Percentiles rank a stretch among this genome's conserved stretches.
phyloP scores from a whole-genome alignment of 2,888 invertebrate genomes.

The Catocala nupta region DNA sequence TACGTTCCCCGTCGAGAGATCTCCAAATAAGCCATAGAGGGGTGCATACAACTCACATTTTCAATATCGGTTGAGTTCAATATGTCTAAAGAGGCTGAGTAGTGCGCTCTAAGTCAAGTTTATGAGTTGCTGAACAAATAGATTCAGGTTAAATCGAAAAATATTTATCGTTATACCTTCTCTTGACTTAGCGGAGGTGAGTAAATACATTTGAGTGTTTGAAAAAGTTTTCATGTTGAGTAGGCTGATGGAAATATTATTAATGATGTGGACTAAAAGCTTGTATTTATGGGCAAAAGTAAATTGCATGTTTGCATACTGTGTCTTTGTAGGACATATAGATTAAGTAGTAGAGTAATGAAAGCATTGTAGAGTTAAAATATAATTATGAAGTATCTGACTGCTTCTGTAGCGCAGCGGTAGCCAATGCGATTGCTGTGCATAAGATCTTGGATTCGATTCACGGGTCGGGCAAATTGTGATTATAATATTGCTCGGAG shows the following conservation, averaged over 20 bases:
- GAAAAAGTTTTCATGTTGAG: constrained; percentile 11
- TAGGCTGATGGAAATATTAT: background rate
- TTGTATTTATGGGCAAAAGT: too few relatives aligned
- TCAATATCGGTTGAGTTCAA: constrained; percentile 71
- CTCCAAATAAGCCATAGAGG: constrained; percentile 70
- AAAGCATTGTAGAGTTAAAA: too few relatives aligned
- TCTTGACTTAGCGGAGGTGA: constrained; percentile 21
- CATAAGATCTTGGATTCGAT: too few relatives aligned
- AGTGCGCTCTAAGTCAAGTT: constrained; percentile 73
- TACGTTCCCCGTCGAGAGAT: constrained; percentile 61
- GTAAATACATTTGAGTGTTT: constrained; percentile 11
- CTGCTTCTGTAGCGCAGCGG: too few relatives aligned
- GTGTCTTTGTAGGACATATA: too few relatives aligned
- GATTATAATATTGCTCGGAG: too few relatives aligned
- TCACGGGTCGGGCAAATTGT: too few relatives aligned
- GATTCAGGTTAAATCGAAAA: constrained; percentile 47
- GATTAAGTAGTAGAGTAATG: too few relatives aligned
- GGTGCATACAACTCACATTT: constrained; percentile 70
- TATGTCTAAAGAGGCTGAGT: constrained; percentile 67
- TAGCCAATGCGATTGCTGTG: too few relatives aligned
- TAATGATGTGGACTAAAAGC: background rate
- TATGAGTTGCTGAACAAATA: constrained; percentile 70
- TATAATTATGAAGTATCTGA: too few relatives aligned
- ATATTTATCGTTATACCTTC: constrained; percentile 40
- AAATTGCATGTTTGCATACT: too few relatives aligned